Evolutionary conservation across 2,797 vertebrate species (phyloP).

Genomic region (Tauraco hartlaubi): DNA sequence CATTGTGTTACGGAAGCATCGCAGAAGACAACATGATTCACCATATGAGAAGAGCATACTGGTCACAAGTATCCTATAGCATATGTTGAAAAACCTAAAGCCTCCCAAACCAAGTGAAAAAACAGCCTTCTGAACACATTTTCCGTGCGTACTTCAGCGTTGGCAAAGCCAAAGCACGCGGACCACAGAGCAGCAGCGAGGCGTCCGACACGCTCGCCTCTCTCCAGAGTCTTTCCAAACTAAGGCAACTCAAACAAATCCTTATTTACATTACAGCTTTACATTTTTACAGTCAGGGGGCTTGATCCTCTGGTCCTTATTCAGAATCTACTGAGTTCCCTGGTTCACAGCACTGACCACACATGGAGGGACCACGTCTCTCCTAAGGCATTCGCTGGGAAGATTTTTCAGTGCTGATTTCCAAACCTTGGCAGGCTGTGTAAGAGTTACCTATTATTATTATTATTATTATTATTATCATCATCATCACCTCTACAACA

Average conservation of each 20-base stretch:
- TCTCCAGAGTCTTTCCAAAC: not conserved
- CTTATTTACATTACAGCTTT: conserved; percentile 58
- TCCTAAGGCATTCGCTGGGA: not conserved
- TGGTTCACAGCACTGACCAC: accelerated
- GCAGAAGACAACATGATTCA: not conserved
- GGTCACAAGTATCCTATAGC: not conserved
- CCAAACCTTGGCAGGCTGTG: not conserved
- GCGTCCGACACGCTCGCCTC: not conserved
- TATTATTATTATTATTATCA: not conserved
- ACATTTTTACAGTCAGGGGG: not conserved
- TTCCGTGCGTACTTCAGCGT: not conserved
- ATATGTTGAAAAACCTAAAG: not conserved
- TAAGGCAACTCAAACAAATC: conserved; percentile 41
- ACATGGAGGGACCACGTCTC: accelerated
- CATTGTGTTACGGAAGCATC: not conserved
- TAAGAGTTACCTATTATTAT: not conserved
- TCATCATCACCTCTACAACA: not conserved
- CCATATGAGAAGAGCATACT: not conserved
- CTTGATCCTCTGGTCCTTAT: not conserved
- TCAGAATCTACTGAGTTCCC: not conserved
- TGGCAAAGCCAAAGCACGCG: not conserved
- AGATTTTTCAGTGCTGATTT: conserved; percentile 6
- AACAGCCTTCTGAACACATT: not conserved
- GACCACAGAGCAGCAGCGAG: not conserved
- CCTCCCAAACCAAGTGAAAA: not conserved